These are phyloP conservation scores for Mimumesa dahlbomi DNA, from an alignment of 2,888 invertebrate genomes.

Conservation along the genomic window DNA sequence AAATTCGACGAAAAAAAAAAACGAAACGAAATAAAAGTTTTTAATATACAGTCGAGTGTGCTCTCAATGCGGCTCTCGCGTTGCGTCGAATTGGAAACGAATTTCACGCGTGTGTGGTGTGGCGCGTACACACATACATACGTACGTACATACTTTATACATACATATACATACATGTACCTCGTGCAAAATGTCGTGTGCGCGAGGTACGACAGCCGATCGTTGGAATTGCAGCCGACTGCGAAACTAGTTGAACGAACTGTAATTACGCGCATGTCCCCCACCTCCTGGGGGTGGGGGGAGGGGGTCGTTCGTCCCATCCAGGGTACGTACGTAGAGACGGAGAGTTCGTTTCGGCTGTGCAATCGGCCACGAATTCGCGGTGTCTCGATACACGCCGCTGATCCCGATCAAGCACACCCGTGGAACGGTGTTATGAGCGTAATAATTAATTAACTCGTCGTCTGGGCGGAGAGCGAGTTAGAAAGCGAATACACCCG, in stretches of 20 bases:
- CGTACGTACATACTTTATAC: too few relatives aligned
- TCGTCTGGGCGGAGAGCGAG: constrained; percentile 33
- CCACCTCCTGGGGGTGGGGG: too few relatives aligned
- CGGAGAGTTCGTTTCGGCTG: constrained; percentile 27
- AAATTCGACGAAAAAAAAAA: constrained; percentile 6
- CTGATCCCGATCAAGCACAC: constrained; percentile 28
- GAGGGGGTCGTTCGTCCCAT: constrained; percentile 13
- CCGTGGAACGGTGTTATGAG: constrained; percentile 26
- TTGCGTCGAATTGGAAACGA: constrained; percentile 32
- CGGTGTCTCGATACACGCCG: constrained; percentile 36
- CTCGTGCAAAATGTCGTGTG: constrained; percentile 38
- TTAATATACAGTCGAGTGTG: not conserved
- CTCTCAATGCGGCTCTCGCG: not conserved
- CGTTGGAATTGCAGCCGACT: constrained; percentile 55
- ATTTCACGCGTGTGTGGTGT: constrained; percentile 35
- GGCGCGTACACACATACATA: too few relatives aligned
- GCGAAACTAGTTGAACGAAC: constrained; percentile 62
- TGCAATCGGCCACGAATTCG: constrained; percentile 47
- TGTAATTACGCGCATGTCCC: constrained; percentile 59
- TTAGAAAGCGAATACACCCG: constrained; percentile 23
- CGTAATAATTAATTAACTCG: constrained; percentile 56
- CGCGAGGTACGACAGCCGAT: constrained; percentile 48
- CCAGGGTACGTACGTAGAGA: constrained; percentile 5
- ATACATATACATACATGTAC: constrained; percentile 5
- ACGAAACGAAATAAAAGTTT: constrained; percentile 15